phyloP scores from a whole-genome alignment of 1,140 invertebrate species.

The Drosophila murphyi region DNA sequence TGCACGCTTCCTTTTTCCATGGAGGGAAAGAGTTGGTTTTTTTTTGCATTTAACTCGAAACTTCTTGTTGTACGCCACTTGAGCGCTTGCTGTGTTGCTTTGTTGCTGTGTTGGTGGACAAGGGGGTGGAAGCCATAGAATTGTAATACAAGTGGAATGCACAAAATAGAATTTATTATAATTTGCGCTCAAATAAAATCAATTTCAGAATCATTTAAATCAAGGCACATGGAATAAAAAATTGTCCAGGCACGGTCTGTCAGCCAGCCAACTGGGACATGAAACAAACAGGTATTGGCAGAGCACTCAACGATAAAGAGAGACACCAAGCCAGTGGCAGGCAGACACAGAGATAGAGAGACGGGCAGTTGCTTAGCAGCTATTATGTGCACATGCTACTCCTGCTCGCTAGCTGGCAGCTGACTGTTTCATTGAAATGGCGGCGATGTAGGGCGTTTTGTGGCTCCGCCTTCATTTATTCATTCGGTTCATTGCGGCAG shows the following conservation, averaged over 20 bases:
- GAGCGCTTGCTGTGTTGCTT: conserved; percentile 35
- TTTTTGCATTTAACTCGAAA: conserved; percentile 67
- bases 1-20: conserved; percentile 40
- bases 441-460: conserved; percentile 18
- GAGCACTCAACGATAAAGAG: conserved; percentile 51
- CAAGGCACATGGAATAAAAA: conserved; percentile 42
- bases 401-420: conserved; percentile 11
- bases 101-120: conserved; percentile 7
- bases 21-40: conserved; percentile 46
- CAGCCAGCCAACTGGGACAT: conserved; percentile 66
- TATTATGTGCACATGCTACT: conserved; percentile 77
- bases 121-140: neutral
- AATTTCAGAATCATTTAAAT: conserved; percentile 80
- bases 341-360: conserved; percentile 10
- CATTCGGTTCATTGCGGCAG: conserved; percentile 66
- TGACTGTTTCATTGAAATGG: conserved; percentile 41
- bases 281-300: conserved; percentile 50
- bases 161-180: conserved; percentile 65
- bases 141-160: neutral
- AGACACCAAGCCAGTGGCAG: conserved; percentile 1
- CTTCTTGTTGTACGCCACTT: conserved; percentile 53
- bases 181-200: conserved; percentile 78
- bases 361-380: conserved; percentile 75
- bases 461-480: conserved; percentile 68
- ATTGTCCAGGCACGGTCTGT: conserved; percentile 42